Percentiles rank a stretch among this genome's conserved stretches.
Conservation (phyloP, 2,888 invertebrate species). For the Mythimna loreyi region DNA sequence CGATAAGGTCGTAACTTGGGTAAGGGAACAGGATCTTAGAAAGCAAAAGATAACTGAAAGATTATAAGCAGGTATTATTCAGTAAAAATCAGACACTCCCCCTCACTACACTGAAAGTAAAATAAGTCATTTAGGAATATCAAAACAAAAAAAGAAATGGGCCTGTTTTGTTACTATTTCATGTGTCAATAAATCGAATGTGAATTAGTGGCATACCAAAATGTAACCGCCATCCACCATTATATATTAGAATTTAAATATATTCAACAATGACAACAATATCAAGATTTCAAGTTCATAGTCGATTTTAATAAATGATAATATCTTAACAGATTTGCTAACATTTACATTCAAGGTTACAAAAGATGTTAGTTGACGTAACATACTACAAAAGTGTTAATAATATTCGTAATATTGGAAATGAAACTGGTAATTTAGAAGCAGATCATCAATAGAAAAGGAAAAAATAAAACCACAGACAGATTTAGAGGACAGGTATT, state of each 20-base stretch:
- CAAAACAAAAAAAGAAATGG: not conserved
- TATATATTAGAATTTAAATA: not conserved
- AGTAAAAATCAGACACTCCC: no score
- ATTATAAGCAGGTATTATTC: no score
- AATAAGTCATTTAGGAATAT: no score
- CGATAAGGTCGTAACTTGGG: no score
- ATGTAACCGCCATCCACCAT: not conserved
- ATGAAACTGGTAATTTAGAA: constrained; percentile 8
- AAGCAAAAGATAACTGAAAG: no score
- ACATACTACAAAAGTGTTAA: constrained; percentile 37
- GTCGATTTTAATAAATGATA: constrained; percentile 24
- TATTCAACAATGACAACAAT: not conserved
- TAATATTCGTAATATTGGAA: constrained; percentile 37
- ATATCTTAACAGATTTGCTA: constrained; percentile 12
- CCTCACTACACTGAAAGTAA: no score
- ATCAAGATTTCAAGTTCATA: constrained; percentile 22
- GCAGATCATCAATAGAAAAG: not conserved
- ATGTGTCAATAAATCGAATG: not conserved
- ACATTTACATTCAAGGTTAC: constrained; percentile 57
- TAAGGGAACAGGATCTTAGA: no score
- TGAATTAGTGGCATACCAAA: no score
- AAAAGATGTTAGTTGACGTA: constrained; percentile 41
- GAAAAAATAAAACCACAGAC: not conserved
- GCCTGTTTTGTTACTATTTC: not conserved
- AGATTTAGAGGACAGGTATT: constrained; percentile 3